Base-by-base conservation (phyloP, 1,140 invertebrate species). In the Brachionus manjavacas region DNA sequence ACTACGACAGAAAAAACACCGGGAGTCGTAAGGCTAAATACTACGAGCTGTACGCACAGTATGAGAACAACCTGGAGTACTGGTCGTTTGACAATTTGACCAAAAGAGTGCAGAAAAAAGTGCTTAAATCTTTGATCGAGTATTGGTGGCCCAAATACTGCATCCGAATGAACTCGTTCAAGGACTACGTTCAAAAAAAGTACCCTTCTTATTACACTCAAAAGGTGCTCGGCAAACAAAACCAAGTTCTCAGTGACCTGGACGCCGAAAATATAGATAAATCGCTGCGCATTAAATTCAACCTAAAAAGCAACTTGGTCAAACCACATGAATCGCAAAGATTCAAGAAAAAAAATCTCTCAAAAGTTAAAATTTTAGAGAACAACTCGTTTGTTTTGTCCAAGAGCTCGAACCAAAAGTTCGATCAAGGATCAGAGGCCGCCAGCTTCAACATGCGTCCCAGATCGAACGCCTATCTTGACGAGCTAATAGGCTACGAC, bases 101-200 rank as follows among this genome's bases (percentile, higher is more conserved):
- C 8, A 0, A 39, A 20, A 60, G 4, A 64, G 23, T 81, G 9
- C 79, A 81, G 60, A 39, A 35, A 81, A 81, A 81, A 68, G 25
- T 81, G 12, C 41, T 81, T 9, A 68, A 60, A 12, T 60, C 52
- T 16, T 46, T 81, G 41, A 68, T 64, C 3, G 35, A 41, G 12
- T 81, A 81, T 46, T 81, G 79, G 79, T 81, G 79, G 79, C 79
- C 79, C 28, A 81, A 81, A 64, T 81, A 64, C 31, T 60, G 79
- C 41, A 81, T 81, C 9, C 28, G 79, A 64, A 81, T 81, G 52
- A 68, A 35, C 41, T 64, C 79, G 0, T 81, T 81, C 31, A 43
- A 68, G 25, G 52, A 68, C 14, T 81, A 81, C 60, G 31, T 81
- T 12, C 20, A 64, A 64, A 81, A 60, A 25, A 81, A 81, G 60